Evolutionary conservation across 2,888 invertebrate genomes (phyloP).

Genomic region (Chaetoderma sp.): DNA sequence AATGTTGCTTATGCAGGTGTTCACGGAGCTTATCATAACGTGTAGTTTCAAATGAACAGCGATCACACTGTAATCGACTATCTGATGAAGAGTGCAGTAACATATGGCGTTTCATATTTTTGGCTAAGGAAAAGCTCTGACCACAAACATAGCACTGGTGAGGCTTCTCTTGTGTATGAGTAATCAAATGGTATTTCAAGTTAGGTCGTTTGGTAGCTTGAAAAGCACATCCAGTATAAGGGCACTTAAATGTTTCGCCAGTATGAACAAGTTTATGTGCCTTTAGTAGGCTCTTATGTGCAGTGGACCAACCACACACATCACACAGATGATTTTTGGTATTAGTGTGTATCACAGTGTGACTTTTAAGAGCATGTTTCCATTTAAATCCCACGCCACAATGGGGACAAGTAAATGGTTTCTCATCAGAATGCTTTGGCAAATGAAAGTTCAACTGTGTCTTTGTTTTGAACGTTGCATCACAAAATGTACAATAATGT

Average conservation of each 20-base stretch:
- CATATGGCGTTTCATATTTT: constrained; percentile 72
- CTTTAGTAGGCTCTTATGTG: constrained; percentile 73
- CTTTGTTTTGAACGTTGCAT: constrained; percentile 72
- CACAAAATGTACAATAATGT: constrained; percentile 73
- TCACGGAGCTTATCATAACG: constrained; percentile 74
- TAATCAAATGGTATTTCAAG: constrained; percentile 73
- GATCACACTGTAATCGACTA: constrained; percentile 66
- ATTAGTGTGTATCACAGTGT: constrained; percentile 70
- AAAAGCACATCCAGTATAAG: constrained; percentile 70
- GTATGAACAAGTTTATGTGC: constrained; percentile 73
- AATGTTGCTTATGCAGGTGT: constrained; percentile 69
- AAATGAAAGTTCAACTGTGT: constrained; percentile 72
- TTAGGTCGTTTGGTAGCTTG: constrained; percentile 73
- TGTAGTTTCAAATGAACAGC: constrained; percentile 71
- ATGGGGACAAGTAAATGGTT: constrained; percentile 72
- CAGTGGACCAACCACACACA: constrained; percentile 74
- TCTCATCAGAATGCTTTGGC: constrained; percentile 74
- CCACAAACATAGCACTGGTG: constrained; percentile 75
- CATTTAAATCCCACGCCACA: constrained; percentile 74
- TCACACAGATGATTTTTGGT: constrained; percentile 74
- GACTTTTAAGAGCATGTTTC: constrained; percentile 73
- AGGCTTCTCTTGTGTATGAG: constrained; percentile 73
- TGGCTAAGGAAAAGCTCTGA: constrained; percentile 73
- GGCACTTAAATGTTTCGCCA: constrained; percentile 72
- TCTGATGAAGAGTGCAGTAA: constrained; percentile 61